These are phyloP conservation scores for Carettochelys insculpta DNA, from an alignment of 2,113 vertebrate genomes.

Conservation along the genomic window DNA sequence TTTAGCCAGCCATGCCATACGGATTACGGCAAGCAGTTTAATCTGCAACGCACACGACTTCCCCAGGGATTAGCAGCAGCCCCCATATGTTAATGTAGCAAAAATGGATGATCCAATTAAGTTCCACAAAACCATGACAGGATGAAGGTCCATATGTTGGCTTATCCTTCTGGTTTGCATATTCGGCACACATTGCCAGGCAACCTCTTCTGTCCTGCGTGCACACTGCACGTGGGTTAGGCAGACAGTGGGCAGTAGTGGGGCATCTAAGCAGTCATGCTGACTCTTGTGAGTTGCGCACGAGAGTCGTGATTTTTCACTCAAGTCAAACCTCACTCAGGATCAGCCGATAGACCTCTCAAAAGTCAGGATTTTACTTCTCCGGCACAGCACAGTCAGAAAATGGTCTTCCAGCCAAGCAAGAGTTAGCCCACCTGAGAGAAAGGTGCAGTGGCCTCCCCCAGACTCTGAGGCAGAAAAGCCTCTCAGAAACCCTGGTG, in stretches of 20 bases:
- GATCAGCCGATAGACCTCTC: not conserved
- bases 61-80: constrained; percentile 42
- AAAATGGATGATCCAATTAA: constrained; percentile 75
- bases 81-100: constrained; percentile 59
- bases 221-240: not conserved
- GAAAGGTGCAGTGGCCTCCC: too few species aligned
- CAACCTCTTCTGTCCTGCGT: not conserved
- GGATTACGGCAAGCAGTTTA: constrained; percentile 60
- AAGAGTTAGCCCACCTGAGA: too few species aligned
- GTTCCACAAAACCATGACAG: constrained; percentile 43
- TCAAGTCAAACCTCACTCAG: not conserved
- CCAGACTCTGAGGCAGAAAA: too few species aligned
- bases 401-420: not conserved
- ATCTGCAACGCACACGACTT: constrained; percentile 53
- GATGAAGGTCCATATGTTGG: constrained; percentile 48
- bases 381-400: not conserved
- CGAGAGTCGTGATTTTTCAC: not conserved
- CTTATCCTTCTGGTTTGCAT: constrained; percentile 27
- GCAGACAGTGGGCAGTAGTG: not conserved
- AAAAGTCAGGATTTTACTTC: not conserved
- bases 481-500: too few species aligned
- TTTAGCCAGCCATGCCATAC: constrained; percentile 42
- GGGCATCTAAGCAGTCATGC: fast-evolving
- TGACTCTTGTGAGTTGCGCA: not conserved
- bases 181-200: not conserved